Conservation (phyloP, 2,113 vertebrate genomes). For the Rhizomys pruinosus region DNA sequence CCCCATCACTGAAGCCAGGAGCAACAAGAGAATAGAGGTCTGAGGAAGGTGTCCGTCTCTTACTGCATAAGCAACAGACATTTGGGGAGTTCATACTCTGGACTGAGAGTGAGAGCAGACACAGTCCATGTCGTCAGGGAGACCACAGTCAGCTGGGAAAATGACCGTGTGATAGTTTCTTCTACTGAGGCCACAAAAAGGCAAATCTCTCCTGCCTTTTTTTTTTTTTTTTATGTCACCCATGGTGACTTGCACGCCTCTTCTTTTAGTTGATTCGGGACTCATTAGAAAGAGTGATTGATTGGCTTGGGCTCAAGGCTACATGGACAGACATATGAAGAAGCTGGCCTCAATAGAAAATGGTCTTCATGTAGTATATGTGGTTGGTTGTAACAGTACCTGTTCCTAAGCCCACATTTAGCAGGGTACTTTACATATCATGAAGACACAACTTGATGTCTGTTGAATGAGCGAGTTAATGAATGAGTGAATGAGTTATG, state of each 20-base stretch:
- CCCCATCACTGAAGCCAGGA: neutral
- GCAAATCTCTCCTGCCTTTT: neutral
- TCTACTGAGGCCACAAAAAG: neutral
- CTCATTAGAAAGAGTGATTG: neutral
- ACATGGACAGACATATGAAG: neutral
- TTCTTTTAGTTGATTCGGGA: neutral
- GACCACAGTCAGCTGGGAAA: neutral
- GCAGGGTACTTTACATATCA: neutral
- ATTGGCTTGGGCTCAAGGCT: neutral
- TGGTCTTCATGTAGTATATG: neutral
- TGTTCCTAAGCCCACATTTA: neutral
- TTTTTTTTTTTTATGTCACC: neutral
- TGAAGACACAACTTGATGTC: neutral
- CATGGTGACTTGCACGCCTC: neutral
- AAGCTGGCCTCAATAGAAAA: neutral
- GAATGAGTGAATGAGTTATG: neutral
- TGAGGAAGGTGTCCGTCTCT: accelerated
- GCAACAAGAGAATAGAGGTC: neutral
- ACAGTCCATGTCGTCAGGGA: neutral
- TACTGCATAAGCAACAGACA: neutral
- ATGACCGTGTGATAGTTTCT: neutral
- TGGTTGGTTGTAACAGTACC: neutral
- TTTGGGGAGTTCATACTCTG: neutral
- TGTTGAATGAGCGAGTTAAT: neutral
- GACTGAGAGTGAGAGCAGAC: neutral